Evolutionary conservation across 1,140 invertebrate genomes (phyloP).

Genomic region (Drosophila nannoptera): DNA sequence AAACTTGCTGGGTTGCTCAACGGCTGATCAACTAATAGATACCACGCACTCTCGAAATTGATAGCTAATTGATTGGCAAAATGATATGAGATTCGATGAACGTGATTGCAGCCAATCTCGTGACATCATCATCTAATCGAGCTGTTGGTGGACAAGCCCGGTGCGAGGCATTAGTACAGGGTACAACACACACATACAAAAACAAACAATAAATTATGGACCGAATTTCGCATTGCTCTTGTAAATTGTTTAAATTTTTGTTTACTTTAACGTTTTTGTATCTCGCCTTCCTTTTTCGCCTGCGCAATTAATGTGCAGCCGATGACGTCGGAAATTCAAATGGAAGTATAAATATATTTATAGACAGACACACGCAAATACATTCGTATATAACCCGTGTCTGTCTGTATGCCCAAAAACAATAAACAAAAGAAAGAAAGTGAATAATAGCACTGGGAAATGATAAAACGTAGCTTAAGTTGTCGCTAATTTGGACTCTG

Average conservation of each 20-base stretch:
- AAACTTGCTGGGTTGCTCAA: conserved; percentile 1
- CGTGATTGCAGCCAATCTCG: no score
- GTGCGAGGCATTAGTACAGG: conserved; percentile 2
- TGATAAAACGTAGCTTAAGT: conserved; percentile 19
- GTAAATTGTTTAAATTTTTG: conserved; percentile 45
- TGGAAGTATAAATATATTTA: conserved; percentile 42
- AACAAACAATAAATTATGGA: conserved; percentile 42
- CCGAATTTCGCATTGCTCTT: conserved; percentile 38
- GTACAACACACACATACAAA: conserved; percentile 15
- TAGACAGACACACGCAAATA: conserved; percentile 22
- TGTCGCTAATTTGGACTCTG: conserved; percentile 20
- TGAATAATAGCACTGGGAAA: conserved; percentile 24
- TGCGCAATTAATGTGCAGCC: conserved; percentile 61
- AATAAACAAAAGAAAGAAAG: conserved; percentile 45
- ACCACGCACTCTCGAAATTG: conserved; percentile 2
- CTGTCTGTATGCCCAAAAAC: conserved; percentile 33
- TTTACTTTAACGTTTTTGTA: conserved; percentile 39
- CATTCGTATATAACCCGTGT: conserved; percentile 14
- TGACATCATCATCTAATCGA: no score
- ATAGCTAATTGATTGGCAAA: no score
- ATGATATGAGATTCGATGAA: no score
- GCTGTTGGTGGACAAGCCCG: not conserved
- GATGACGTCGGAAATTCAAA: conserved; percentile 67
- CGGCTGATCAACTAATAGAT: conserved; percentile 2
- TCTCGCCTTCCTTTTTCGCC: conserved; percentile 25